A percentile compares a stretch with the other conserved stretches of the same genome.
These are phyloP conservation scores for Columba livia DNA, from an alignment of 2,113 vertebrate genomes.

Conservation along the genomic window DNA sequence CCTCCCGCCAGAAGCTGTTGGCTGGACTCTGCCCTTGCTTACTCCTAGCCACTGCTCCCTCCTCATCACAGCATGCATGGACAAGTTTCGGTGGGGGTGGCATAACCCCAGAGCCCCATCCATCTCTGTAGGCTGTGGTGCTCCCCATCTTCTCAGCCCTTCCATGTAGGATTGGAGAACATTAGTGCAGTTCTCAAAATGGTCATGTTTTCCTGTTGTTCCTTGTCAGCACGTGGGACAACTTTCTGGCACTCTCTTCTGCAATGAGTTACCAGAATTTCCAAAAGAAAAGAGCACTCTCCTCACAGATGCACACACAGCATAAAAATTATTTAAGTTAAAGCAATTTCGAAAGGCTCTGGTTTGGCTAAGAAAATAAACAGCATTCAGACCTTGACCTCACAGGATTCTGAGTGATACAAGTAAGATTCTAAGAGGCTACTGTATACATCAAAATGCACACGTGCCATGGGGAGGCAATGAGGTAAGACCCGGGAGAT, in stretches of 20 bases:
- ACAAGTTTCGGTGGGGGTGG: neutral
- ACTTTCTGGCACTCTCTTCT: neutral
- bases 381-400: neutral
- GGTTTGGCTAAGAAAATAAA: neutral
- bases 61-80: accelerated
- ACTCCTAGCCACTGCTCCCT: neutral
- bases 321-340: neutral
- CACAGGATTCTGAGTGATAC: neutral
- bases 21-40: neutral
- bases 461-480: accelerated
- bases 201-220: neutral
- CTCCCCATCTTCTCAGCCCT: neutral
- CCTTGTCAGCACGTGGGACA: neutral
- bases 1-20: neutral
- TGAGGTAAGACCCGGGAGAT: accelerated
- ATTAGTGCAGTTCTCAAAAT: neutral
- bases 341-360: neutral
- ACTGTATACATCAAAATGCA: neutral
- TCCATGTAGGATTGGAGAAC: accelerated
- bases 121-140: neutral
- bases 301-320: neutral
- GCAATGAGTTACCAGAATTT: neutral
- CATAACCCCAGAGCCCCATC: neutral
- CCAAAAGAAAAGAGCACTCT: neutral
- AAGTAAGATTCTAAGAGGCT: neutral